Evolutionary conservation across 2,888 invertebrate species (phyloP).

Genomic region (Caenorhabditis macrosperma): DNA sequence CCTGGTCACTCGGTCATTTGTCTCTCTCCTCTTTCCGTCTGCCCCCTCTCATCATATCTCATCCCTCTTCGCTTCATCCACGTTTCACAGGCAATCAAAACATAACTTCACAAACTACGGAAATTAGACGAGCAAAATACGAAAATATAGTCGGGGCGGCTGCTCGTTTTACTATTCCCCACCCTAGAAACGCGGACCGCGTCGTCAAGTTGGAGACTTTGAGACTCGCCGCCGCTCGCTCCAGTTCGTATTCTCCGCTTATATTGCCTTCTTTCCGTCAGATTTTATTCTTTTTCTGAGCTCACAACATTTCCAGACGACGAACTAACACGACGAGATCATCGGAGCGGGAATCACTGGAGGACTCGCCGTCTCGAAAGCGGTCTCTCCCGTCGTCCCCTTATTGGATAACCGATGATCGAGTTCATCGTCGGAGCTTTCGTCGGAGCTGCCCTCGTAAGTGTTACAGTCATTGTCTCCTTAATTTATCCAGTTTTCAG

Average conservation of each 20-base stretch:
- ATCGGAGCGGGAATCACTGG: neutral
- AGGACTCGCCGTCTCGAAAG: conserved; percentile 3
- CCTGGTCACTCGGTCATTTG: conserved; percentile 3
- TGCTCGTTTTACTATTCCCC: neutral
- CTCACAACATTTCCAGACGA: neutral
- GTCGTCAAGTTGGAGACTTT: neutral
- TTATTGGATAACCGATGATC: neutral
- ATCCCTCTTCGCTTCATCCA: neutral
- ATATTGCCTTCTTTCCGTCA: neutral
- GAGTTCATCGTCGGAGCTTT: conserved; percentile 67
- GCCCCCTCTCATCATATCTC: neutral
- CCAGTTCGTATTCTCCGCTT: neutral
- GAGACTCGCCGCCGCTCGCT: neutral
- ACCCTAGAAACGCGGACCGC: neutral
- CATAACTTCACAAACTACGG: neutral
- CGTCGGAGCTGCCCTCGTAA: conserved; percentile 57
- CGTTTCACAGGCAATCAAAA: neutral
- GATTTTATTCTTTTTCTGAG: neutral
- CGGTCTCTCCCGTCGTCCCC: neutral
- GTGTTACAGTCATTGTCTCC: neutral
- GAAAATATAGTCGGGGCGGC: too few species aligned
- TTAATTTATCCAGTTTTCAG: neutral
- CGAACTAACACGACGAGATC: neutral
- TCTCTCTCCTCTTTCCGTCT: neutral
- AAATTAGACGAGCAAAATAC: too few species aligned